Evolutionary conservation across 2,113 vertebrate genomes (phyloP).

Genomic region (Saguinus midas): DNA sequence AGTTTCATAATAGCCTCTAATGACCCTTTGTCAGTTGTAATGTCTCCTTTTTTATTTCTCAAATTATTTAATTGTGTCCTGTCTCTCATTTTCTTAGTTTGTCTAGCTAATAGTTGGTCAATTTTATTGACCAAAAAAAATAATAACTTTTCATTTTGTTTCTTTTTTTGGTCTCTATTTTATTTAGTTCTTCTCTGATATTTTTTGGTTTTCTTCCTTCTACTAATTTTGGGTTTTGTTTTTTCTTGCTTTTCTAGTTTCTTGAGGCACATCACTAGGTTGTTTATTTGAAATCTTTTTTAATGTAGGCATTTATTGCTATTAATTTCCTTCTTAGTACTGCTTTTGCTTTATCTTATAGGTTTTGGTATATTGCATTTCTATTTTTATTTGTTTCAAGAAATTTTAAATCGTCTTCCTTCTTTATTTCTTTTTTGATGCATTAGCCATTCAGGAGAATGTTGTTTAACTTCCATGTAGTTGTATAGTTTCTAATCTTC

Average conservation of each 20-base stretch:
- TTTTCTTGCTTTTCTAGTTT: neutral
- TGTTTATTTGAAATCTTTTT: neutral
- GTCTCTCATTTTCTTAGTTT: neutral
- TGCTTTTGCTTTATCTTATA: neutral
- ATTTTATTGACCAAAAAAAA: neutral
- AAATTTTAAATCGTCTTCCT: neutral
- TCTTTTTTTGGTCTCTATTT: neutral
- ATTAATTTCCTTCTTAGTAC: neutral
- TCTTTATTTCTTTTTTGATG: neutral
- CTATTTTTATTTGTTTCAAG: neutral
- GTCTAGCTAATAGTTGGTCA: neutral
- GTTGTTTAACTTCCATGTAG: no score
- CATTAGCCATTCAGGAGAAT: no score
- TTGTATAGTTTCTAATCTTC: neutral
- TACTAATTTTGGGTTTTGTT: neutral
- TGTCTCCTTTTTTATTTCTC: neutral
- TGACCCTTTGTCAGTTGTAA: neutral
- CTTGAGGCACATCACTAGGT: neutral
- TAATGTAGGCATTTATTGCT: neutral
- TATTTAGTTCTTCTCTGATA: neutral
- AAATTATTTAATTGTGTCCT: neutral
- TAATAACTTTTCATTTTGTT: neutral
- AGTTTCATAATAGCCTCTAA: neutral
- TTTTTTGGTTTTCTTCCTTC: neutral
- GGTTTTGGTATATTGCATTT: neutral